Base-by-base conservation (phyloP, 1,140 invertebrate species). In the Bombus difficillimus region DNA sequence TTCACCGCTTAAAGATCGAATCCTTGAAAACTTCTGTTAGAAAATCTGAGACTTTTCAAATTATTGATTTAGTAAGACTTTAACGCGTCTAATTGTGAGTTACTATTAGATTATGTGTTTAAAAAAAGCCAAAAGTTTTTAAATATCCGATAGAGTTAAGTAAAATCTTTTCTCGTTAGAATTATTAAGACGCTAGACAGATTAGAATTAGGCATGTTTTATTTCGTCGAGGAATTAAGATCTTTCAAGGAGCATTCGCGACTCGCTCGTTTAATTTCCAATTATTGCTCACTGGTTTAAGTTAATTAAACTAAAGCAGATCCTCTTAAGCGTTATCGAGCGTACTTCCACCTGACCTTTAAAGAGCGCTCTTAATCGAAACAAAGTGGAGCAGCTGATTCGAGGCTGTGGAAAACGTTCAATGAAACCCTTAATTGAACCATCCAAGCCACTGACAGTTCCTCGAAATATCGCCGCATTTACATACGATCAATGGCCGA, bases 401-500 rank as follows among this genome's bases (percentile, higher is more conserved):
- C 13, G 39, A 78, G 75, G 15, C 37, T 6, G 13, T n/a, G 4
- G 37, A 25, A 62, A n/a, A 22, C 53, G 57, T n/a, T 62, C 34
- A 32, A 18, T 41, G 75, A 62, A 22, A 41, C 34, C 47, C 5
- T 22, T 66, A 78, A 78, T 78, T 64, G 75, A 78, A 28, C 37
- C 57, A 64, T 78, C 28, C 75, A 15, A 37, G 57, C 75, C 37
- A 41, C 32, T 25, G 59, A 78, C 75, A 64, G 37, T 28, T 59
- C 28, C 75, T 53, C 37, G 34, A n/a, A 39, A 8, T n/a, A 47
- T 41, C 69, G 39, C 34, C 37, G 15, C 37, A 41, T 72, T 39
- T 39, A 25, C 71, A 32, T 73, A 53, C 37, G 75, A 68, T 79
- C n/a, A 68, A 79, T 79, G 32, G 15, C 18, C 64, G 39, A 79